A percentile compares a stretch with the other conserved stretches of the same genome.
Conservation (phyloP, 2,797 vertebrate species). For the Limosa lapponica region DNA sequence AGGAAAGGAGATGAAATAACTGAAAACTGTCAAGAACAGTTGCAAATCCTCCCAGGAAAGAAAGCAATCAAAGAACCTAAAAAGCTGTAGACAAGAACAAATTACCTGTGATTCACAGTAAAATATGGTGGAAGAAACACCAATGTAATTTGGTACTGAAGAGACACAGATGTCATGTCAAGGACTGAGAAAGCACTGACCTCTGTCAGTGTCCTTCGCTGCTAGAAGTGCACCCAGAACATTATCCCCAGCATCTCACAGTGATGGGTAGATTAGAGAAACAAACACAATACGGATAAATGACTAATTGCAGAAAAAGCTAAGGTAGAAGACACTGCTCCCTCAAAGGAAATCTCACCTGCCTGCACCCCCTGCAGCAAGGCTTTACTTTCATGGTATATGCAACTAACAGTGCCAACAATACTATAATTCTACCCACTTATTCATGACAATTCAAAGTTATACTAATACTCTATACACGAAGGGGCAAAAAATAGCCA, state of each 20-base stretch:
- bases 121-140: not conserved
- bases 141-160: not conserved
- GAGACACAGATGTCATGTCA: not conserved
- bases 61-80: not conserved
- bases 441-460: not conserved
- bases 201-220: not conserved
- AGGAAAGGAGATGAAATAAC: not conserved
- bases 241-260: accelerated
- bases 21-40: not conserved
- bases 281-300: not conserved
- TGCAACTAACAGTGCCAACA: not conserved
- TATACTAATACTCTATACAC: not conserved
- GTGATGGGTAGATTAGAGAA: not conserved
- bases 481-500: not conserved
- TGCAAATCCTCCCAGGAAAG: not conserved
- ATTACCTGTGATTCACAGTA: not conserved
- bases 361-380: not conserved
- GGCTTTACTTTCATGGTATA: not conserved
- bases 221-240: not conserved
- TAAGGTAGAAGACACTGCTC: not conserved
- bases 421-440: not conserved
- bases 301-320: not conserved
- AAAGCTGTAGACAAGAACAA: not conserved
- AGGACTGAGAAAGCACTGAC: not conserved
- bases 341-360: not conserved